A percentile compares a stretch with the other conserved stretches of the same genome.
Evolutionary conservation across 2,888 invertebrate species (phyloP).

Genomic region (Eristalinus aeneus): DNA sequence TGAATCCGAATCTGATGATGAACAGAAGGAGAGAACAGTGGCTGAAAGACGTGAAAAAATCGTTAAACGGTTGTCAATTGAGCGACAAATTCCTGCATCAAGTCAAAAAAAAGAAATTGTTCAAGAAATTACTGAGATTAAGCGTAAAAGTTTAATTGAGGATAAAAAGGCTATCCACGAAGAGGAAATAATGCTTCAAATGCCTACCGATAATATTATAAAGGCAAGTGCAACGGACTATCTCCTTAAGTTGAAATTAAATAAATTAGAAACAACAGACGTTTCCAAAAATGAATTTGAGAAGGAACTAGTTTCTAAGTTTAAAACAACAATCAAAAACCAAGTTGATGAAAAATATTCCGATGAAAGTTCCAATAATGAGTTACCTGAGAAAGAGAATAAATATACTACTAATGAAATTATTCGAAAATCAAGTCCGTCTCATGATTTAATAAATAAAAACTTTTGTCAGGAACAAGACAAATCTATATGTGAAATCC

Average conservation of each 20-base stretch:
- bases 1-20: conserved; percentile 84
- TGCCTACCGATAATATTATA: conserved; percentile 80
- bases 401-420: conserved; percentile 56
- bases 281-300: conserved; percentile 80
- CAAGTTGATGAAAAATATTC: conserved; percentile 74
- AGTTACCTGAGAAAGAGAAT: conserved; percentile 69
- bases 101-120: conserved; percentile 88
- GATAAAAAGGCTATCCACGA: conserved; percentile 81
- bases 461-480: conserved; percentile 56
- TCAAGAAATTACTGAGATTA: conserved; percentile 87
- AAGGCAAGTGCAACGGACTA: conserved; percentile 79
- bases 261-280: conserved; percentile 78
- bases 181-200: conserved; percentile 80
- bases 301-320: conserved; percentile 79
- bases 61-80: conserved; percentile 86
- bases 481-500: neutral
- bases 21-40: conserved; percentile 86
- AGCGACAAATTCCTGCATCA: conserved; percentile 86
- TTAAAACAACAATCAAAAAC: conserved; percentile 78
- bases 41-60: conserved; percentile 90
- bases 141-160: conserved; percentile 83
- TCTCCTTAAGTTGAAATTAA: conserved; percentile 80
- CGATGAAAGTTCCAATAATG: conserved; percentile 73
- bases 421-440: conserved; percentile 62
- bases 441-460: neutral